Base-by-base conservation (phyloP, 2,888 invertebrate genomes). In the Mayetiola destructor region DNA sequence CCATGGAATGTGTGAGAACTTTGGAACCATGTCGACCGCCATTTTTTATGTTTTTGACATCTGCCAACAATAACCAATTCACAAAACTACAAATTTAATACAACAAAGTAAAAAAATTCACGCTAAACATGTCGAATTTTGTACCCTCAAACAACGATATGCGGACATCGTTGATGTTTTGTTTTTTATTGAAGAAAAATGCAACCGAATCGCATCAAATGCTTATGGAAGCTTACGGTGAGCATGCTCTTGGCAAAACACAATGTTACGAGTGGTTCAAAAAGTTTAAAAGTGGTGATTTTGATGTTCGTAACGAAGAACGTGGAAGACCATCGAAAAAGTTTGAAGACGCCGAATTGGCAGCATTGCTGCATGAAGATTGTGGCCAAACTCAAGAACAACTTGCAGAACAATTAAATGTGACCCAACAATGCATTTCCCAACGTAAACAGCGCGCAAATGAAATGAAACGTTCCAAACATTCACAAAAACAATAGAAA, bases 261-360 rank as follows among this genome's bases (percentile, higher is more conserved):
- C 54, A 54, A 20, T 54, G 54, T n/a, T 9, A 10, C 5, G 54
- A 54, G 32, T 54, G 48, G 48, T 48, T 48, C n/a, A 21, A 48
- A 8, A 48, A 48, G n/a, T 48, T 48, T 27, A 48, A 48, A 48
- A 48, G 48, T 48, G 48, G 48, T 48, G 27, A 48, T 48, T 48
- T 48, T 48, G 48, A 48, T 27, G 30, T 54, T 30, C 29, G 32
- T n/a, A 32, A 54, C 32, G 32, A 32, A 8, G 32, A 54, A 10
- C 54, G 54, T 27, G 32, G 32, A 8, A 18, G 32, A 18, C 32
- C 32, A 30, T 32, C 54, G 32, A 55, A 55, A 55, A 36, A 20
- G 30, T 55, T 55, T 36, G 36, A 55, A 21, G 36, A 55, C 36
- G 21, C 14, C 36, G 55, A 55, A 55, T 21, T 36, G 35, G 36